phyloP scores from a whole-genome alignment of 2,797 vertebrate genomes.

The Nothura maculosa region DNA sequence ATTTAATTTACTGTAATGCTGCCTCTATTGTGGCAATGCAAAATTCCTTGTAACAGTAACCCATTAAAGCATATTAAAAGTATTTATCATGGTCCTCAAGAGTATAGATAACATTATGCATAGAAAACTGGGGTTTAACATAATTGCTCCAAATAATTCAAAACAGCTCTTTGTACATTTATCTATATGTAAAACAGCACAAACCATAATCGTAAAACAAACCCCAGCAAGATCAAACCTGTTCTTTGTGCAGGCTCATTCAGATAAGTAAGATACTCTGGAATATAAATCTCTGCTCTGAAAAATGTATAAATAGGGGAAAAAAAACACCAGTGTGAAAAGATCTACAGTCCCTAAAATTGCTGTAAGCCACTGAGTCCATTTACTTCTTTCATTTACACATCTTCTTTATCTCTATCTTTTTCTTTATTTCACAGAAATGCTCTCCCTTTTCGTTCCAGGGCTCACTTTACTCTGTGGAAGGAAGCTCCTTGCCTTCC shows the following conservation, averaged over 20 bases:
- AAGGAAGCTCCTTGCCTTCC: background rate
- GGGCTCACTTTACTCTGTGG: background rate
- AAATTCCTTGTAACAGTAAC: conserved; percentile 73
- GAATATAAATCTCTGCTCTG: conserved; percentile 8
- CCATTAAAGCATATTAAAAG: conserved; percentile 84
- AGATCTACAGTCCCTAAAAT: background rate
- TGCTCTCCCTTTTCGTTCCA: background rate
- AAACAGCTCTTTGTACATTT: conserved; percentile 46
- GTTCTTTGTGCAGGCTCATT: background rate
- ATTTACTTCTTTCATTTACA: background rate
- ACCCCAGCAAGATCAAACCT: conserved; percentile 47
- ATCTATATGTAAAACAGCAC: conserved; percentile 51
- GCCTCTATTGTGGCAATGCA: conserved; percentile 69
- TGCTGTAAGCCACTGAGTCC: background rate
- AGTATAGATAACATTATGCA: conserved; percentile 66
- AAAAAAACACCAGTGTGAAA: background rate
- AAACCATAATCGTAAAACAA: conserved; percentile 39
- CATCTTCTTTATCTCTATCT: background rate
- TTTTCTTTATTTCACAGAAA: background rate
- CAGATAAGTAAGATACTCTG: conserved; percentile 12
- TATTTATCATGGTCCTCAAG: conserved; percentile 80
- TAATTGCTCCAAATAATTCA: conserved; percentile 77
- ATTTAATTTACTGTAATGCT: conserved; percentile 79
- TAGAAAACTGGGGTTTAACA: conserved; percentile 60
- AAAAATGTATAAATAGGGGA: background rate